Percentiles rank a stretch among this genome's conserved stretches.
Conservation (phyloP, 2,113 vertebrate genomes). For the Litocranius walleri region DNA sequence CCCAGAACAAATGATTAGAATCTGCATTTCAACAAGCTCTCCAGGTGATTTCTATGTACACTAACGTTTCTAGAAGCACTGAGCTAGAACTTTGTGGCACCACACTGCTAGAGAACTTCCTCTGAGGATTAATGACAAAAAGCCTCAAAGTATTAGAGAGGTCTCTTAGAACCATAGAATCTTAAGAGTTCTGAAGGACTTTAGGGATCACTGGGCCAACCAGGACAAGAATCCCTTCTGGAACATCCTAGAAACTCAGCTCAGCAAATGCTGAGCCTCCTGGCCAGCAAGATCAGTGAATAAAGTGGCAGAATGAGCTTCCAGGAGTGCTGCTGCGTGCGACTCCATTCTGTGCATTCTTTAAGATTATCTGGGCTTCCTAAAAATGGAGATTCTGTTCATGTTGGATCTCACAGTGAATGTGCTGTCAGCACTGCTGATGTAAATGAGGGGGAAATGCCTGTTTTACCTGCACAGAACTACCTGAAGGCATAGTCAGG, state of each 20-base stretch:
- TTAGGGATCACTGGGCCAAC: not conserved
- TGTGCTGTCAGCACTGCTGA: not conserved
- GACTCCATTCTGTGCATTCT: not conserved
- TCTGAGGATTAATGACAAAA: not conserved
- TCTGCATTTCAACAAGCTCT: not conserved
- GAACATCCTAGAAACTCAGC: not conserved
- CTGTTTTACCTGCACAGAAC: not conserved
- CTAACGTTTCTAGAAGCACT: not conserved
- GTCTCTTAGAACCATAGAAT: not conserved
- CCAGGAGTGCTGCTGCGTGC: not conserved
- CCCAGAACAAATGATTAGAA: not conserved
- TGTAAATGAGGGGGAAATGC: not conserved
- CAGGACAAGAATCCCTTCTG: not conserved
- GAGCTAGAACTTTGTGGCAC: not conserved
- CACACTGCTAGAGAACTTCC: not conserved
- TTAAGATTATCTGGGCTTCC: not conserved
- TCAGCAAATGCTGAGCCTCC: not conserved
- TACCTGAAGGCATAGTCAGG: not conserved
- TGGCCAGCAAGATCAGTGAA: not conserved
- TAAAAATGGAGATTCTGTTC: not conserved
- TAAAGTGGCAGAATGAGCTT: not conserved
- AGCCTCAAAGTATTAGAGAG: not conserved
- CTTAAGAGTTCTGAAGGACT: not conserved
- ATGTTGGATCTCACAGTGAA: fast-evolving
- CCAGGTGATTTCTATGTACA: not conserved